These are phyloP conservation scores for Chaetoderma sp. DNA, from an alignment of 2,888 invertebrate genomes.

Conservation along the genomic window DNA sequence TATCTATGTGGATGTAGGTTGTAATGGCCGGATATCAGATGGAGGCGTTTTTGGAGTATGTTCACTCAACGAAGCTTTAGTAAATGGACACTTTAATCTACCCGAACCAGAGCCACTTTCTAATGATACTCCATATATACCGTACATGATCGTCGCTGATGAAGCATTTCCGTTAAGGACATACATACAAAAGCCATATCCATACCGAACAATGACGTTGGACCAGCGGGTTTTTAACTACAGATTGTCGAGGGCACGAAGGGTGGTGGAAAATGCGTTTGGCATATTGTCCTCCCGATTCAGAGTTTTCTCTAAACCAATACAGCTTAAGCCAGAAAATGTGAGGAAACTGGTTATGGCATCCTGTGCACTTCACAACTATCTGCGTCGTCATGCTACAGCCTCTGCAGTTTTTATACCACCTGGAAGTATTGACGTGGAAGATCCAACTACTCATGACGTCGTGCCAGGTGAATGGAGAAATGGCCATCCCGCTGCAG, in stretches of 20 bases:
- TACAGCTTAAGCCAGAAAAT: conserved; percentile 2
- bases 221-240: conserved; percentile 12
- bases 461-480: not conserved
- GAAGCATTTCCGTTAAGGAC: conserved; percentile 8
- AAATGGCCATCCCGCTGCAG: not conserved
- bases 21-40: conserved; percentile 6
- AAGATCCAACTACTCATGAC: not conserved
- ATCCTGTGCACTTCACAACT: conserved; percentile 2
- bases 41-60: conserved; percentile 6
- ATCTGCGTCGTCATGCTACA: not conserved
- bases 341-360: conserved; percentile 7
- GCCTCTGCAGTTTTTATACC: not conserved
- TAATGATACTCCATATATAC: not conserved
- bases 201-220: not conserved
- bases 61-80: conserved; percentile 1
- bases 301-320: conserved; percentile 6
- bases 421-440: not conserved
- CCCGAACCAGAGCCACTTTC: no score
- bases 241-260: not conserved
- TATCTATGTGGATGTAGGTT: not conserved
- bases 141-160: conserved; percentile 3
- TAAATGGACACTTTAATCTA: no score
- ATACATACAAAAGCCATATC: conserved; percentile 3
- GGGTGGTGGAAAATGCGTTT: not conserved
- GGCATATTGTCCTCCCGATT: conserved; percentile 2